Evolutionary conservation across 2,797 vertebrate genomes (phyloP), one percentile per base, ranked within the genome.

Genomic region (Sylvia borin): DNA sequence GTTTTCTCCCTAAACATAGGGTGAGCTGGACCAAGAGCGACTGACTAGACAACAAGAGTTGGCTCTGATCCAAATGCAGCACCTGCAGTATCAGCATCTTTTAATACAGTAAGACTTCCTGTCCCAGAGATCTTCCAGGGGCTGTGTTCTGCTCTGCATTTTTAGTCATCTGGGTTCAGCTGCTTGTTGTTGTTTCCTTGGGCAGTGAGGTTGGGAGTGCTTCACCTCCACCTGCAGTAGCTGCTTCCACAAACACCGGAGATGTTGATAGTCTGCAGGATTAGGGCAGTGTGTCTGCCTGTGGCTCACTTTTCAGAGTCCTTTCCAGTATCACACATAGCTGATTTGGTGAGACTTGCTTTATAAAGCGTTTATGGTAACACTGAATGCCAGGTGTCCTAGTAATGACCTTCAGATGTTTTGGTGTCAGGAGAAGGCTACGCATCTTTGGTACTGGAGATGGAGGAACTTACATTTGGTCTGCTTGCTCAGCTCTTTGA

Each of bases 21-120:
- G 98, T 0, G 99, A 99, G 68, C 97, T 99, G 97, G 99, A 99
- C 97, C 99, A 99, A 95, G 99, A 99, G 92, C 98, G 99, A 92
- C 94, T 99, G 91, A 99, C 99, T 90, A 98, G 99, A 93, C 99
- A 99, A 42, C 99, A 99, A 83, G 99, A 99, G 96, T 96, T 98
- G 47, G 98, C 99, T 93, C 97, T 99, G 87, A 99, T 99, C 95
- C 99, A 99, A 90, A 99, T 99, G 97, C 99, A 99, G 92, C 98
- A 99, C 88, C 99, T 99, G 88, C 99, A 99, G 96, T 99, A 99
- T 97, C 99, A 99, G 95, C 98, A 98, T 94, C 99, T 99, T 97
- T 97, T 99, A 95, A 98, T 99, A 97, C 99, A 99, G 99, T 99
- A 98, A 90, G 95, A 40, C 48, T 78, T 54, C 22, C 25, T 42